These are phyloP conservation scores for Trogon melanurus DNA, from an alignment of 2,113 vertebrate species.

Conservation along the genomic window DNA sequence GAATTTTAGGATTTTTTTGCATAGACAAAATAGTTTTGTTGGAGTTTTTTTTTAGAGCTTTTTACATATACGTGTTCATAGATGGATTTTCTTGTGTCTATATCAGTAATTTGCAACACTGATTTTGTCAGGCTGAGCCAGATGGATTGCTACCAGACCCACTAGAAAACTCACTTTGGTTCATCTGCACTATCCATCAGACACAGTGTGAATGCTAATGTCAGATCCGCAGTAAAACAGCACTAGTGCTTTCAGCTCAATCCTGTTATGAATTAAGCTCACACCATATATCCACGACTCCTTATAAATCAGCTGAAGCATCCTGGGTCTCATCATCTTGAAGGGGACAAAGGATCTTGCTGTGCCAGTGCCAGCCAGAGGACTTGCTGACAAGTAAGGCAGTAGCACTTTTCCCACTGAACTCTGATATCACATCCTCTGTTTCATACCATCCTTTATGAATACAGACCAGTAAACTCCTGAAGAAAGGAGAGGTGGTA, in stretches of 20 bases:
- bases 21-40: neutral
- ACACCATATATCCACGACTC: conserved; percentile 8
- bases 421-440: neutral
- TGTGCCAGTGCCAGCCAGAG: neutral
- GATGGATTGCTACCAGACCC: neutral
- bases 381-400: neutral
- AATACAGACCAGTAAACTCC: neutral
- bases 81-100: neutral
- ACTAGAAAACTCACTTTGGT: neutral
- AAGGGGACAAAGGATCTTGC: neutral
- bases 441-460: neutral
- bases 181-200: conserved; percentile 21
- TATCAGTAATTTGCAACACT: neutral
- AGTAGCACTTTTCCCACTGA: neutral
- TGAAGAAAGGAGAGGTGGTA: neutral
- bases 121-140: conserved; percentile 20
- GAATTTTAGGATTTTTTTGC: neutral
- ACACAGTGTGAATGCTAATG: conserved; percentile 19
- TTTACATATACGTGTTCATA: neutral
- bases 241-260: conserved; percentile 44
- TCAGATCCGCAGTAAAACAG: conserved; percentile 32
- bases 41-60: neutral
- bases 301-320: conserved; percentile 36
- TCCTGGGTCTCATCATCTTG: neutral
- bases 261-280: conserved; percentile 43